Evolutionary conservation across 2,113 vertebrate species (phyloP).

Genomic region (Bombycilla garrulus): DNA sequence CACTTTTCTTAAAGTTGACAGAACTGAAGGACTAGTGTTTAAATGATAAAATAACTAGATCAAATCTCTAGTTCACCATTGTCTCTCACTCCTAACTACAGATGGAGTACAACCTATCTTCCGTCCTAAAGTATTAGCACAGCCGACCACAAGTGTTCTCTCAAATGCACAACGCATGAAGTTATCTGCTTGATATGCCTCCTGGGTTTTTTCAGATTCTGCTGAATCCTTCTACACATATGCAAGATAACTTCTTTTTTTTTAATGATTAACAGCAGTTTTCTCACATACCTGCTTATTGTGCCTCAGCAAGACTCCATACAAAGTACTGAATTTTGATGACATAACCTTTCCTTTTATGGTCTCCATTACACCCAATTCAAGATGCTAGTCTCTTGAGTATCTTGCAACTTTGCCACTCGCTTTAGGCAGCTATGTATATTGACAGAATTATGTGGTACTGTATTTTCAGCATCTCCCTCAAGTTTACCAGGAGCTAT

Average conservation of each 20-base stretch:
- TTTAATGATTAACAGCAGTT: background rate
- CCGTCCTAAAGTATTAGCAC: background rate
- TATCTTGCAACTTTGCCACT: background rate
- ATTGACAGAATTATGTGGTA: background rate
- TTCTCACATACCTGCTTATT: background rate
- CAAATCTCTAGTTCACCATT: background rate
- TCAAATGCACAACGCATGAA: background rate
- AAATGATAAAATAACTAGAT: background rate
- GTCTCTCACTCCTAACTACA: background rate
- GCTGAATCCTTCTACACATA: background rate
- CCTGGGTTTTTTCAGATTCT: background rate
- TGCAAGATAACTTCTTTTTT: background rate
- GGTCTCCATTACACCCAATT: background rate
- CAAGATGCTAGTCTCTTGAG: background rate
- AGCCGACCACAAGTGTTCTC: background rate
- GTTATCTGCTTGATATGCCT: background rate
- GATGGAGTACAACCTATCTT: background rate
- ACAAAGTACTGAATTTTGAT: background rate
- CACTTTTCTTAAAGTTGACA: background rate
- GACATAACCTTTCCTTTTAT: background rate
- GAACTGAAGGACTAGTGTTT: background rate
- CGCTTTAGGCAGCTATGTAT: rapidly evolving
- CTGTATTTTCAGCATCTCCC: background rate
- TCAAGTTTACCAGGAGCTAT: background rate
- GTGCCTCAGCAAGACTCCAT: background rate